Conservation (phyloP, 2,888 invertebrate species). For the Drosophila atripex region DNA sequence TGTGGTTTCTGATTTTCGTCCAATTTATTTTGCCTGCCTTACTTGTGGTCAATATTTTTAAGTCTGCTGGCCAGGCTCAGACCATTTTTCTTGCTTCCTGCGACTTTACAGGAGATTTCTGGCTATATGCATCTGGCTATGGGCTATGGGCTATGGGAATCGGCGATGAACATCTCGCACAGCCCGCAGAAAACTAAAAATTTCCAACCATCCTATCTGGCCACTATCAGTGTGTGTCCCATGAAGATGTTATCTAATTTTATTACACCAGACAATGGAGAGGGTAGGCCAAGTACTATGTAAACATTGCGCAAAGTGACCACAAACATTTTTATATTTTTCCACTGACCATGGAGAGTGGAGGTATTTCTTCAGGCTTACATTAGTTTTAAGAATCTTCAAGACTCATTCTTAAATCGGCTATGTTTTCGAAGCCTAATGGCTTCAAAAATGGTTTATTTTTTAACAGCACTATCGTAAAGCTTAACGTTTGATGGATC, state of each 20-base stretch:
- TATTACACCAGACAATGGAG: conserved; percentile 26
- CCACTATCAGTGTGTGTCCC: conserved; percentile 38
- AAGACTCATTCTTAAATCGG: too few relatives aligned
- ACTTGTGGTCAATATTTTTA: conserved; percentile 47
- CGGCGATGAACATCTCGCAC: conserved; percentile 26
- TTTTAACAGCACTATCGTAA: conserved; percentile 3
- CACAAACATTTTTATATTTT: conserved; percentile 10
- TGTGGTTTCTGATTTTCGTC: conserved; percentile 49
- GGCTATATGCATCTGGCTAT: conserved; percentile 21
- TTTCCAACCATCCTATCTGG: conserved; percentile 21
- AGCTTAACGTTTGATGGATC: neutral
- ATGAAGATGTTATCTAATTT: conserved; percentile 42
- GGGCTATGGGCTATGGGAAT: conserved; percentile 32
- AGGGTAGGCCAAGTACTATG: conserved; percentile 30
- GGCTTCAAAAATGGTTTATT: neutral
- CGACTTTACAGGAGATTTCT: conserved; percentile 25
- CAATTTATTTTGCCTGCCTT: conserved; percentile 49
- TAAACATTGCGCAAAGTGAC: conserved; percentile 20
- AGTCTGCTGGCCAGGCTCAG: conserved; percentile 32
- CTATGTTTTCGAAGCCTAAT: neutral
- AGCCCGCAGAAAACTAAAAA: conserved; percentile 31
- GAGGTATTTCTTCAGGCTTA: neutral
- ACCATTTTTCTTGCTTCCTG: conserved; percentile 42
- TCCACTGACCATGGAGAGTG: neutral
- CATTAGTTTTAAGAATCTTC: neutral